Evolutionary conservation across 2,113 vertebrate species (phyloP).

Genomic region (Dipodomys ordii): DNA sequence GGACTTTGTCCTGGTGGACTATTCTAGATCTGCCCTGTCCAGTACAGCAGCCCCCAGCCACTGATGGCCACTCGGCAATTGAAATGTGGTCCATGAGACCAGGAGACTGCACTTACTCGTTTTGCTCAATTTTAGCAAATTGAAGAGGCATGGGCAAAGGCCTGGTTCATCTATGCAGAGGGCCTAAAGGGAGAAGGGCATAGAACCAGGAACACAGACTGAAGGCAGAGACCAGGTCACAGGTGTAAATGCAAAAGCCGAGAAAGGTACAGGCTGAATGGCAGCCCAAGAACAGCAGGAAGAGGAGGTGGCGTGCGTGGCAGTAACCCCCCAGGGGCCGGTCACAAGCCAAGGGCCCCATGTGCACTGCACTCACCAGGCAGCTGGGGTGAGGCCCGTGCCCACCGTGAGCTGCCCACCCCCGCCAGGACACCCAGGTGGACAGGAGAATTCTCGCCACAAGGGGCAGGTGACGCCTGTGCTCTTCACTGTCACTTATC

Average conservation of each 20-base stretch:
- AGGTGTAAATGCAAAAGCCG: not conserved
- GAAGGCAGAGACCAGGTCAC: not conserved
- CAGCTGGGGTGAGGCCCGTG: no score
- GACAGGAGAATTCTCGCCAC: no score
- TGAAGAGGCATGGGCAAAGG: no score
- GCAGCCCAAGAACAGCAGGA: not conserved
- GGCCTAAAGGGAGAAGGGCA: not conserved
- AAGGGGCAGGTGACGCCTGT: no score
- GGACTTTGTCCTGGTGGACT: not conserved
- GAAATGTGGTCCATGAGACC: accelerated
- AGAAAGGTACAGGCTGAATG: not conserved
- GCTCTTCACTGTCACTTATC: not conserved
- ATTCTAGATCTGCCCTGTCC: not conserved
- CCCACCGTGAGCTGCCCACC: no score
- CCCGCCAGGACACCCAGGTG: not conserved
- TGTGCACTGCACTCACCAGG: no score
- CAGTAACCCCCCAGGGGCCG: not conserved
- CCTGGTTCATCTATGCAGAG: not conserved
- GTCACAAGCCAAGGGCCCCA: no score
- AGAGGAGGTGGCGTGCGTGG: not conserved
- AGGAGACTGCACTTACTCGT: not conserved
- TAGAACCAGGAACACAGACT: no score
- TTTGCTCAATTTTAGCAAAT: not conserved
- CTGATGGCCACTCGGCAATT: accelerated
- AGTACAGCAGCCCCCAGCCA: not conserved